A percentile compares a stretch with the other conserved stretches of the same genome.
These are phyloP conservation scores for Lampropteryx suffumata DNA, from an alignment of 2,888 invertebrate genomes.

Conservation along the genomic window DNA sequence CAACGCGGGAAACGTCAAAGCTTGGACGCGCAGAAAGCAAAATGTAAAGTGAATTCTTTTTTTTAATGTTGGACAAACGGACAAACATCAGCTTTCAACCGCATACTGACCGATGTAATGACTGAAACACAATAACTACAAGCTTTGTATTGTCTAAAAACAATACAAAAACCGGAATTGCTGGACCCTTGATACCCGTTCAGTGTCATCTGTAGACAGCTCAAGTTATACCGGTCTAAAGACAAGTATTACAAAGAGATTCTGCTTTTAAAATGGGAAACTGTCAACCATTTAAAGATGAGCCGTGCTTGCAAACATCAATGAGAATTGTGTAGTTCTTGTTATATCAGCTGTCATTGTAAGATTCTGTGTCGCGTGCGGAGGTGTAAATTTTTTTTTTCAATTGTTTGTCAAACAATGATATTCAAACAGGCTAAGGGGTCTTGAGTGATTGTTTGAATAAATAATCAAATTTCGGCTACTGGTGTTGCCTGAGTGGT, in stretches of 20 bases:
- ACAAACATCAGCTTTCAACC: slow-evolving; percentile 65
- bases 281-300: slow-evolving; percentile 5
- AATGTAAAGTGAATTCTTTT: slow-evolving; percentile 17
- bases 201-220: neutral
- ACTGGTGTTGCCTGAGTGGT: slow-evolving; percentile 40
- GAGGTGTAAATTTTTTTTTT: slow-evolving; percentile 30
- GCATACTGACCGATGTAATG: slow-evolving; percentile 61
- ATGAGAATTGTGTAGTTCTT: slow-evolving; percentile 10
- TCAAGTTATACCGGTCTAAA: slow-evolving; percentile 2
- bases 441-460: slow-evolving; percentile 48
- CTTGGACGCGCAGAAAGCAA: slow-evolving; percentile 30
- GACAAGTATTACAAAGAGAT: slow-evolving; percentile 13
- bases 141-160: slow-evolving; percentile 20
- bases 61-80: slow-evolving; percentile 38
- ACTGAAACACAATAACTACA: slow-evolving; percentile 41
- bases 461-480: slow-evolving; percentile 42
- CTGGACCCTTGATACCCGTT: neutral
- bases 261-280: slow-evolving; percentile 9
- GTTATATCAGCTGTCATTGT: slow-evolving; percentile 20
- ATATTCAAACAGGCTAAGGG: slow-evolving; percentile 28
- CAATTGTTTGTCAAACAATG: slow-evolving; percentile 49
- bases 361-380: slow-evolving; percentile 45
- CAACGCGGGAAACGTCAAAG: slow-evolving; percentile 41
- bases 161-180: slow-evolving; percentile 4
- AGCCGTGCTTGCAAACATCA: slow-evolving; percentile 3